These are phyloP conservation scores for Dreissena polymorpha DNA, from an alignment of 1,140 invertebrate genomes.

Conservation along the genomic window DNA sequence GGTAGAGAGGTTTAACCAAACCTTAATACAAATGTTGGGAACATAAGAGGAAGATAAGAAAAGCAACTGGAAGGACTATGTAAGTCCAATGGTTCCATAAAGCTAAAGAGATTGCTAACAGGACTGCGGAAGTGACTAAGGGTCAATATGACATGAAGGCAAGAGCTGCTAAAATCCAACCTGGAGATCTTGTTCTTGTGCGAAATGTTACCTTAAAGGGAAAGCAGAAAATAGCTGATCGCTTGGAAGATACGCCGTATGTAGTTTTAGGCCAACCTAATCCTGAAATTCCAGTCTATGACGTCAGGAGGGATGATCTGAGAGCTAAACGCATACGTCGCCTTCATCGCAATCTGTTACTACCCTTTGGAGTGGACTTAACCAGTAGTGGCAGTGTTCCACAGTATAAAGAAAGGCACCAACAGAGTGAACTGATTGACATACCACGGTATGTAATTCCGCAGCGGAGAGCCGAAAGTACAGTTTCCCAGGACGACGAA, in stretches of 20 bases:
- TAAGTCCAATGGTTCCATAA: not conserved
- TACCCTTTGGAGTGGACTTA: not conserved
- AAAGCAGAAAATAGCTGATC: constrained; percentile 1
- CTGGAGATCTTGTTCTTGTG: constrained; percentile 1
- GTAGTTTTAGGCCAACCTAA: constrained; percentile 12
- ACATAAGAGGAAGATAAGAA: not conserved
- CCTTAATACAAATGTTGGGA: not conserved
- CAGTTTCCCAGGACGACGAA: too few relatives aligned
- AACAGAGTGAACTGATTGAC: too few relatives aligned
- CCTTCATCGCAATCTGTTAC: constrained; percentile 8
- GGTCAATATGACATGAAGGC: not conserved
- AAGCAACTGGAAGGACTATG: not conserved
- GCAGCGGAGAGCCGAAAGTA: too few relatives aligned
- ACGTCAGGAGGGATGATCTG: constrained; percentile 1
- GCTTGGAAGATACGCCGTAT: not conserved
- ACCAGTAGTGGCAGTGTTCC: too few relatives aligned
- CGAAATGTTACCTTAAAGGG: not conserved
- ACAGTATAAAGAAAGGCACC: too few relatives aligned
- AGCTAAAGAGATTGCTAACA: not conserved
- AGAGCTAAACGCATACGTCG: not conserved
- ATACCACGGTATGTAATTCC: too few relatives aligned
- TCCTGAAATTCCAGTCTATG: constrained; percentile 11
- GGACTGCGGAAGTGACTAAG: not conserved
- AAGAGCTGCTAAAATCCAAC: not conserved
- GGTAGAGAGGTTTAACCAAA: constrained; percentile 4